A percentile compares a stretch with the other conserved stretches of the same genome.
These are phyloP conservation scores for Scophthalmus maximus DNA, from an alignment of 2,113 vertebrate species.

Conservation along the genomic window DNA sequence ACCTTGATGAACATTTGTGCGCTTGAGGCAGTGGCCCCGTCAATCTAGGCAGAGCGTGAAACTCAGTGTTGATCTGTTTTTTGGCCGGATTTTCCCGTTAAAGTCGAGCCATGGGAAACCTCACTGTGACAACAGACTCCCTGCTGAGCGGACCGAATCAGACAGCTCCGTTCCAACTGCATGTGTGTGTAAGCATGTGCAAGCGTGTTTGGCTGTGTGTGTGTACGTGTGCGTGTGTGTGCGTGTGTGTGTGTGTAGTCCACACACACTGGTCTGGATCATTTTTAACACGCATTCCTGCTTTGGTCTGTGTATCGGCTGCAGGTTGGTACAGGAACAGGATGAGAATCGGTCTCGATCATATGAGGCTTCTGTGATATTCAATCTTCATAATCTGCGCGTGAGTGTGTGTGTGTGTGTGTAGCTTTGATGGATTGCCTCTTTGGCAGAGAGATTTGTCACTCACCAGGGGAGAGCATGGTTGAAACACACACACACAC, in stretches of 20 bases:
- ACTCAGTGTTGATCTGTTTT: slow-evolving; percentile 5
- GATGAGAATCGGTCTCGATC: slow-evolving; percentile 45
- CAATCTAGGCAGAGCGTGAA: neutral
- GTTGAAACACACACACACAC: slow-evolving; percentile 46
- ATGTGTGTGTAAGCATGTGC: slow-evolving; percentile 30
- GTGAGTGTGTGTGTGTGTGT: slow-evolving; percentile 26
- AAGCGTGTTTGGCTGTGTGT: neutral
- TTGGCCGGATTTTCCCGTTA: slow-evolving; percentile 44
- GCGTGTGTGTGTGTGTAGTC: neutral
- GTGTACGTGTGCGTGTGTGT: slow-evolving; percentile 9
- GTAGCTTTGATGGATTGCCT: slow-evolving; percentile 58
- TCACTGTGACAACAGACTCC: slow-evolving; percentile 61
- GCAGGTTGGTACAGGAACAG: slow-evolving; percentile 21
- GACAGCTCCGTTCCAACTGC: slow-evolving; percentile 44
- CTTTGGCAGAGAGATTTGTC: slow-evolving; percentile 73
- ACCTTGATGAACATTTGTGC: too few species aligned
- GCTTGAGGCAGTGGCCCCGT: too few species aligned
- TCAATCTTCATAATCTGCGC: slow-evolving; percentile 49
- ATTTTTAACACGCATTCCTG: slow-evolving; percentile 59
- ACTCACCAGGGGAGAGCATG: slow-evolving; percentile 62
- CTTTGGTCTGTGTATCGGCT: slow-evolving; percentile 31
- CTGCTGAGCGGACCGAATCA: slow-evolving; percentile 63
- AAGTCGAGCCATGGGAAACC: slow-evolving; percentile 64
- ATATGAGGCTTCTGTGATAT: slow-evolving; percentile 55
- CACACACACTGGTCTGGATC: slow-evolving; percentile 45